Evolutionary conservation across 2,888 invertebrate genomes (phyloP).

Genomic region (Hyposoter dolosus): DNA sequence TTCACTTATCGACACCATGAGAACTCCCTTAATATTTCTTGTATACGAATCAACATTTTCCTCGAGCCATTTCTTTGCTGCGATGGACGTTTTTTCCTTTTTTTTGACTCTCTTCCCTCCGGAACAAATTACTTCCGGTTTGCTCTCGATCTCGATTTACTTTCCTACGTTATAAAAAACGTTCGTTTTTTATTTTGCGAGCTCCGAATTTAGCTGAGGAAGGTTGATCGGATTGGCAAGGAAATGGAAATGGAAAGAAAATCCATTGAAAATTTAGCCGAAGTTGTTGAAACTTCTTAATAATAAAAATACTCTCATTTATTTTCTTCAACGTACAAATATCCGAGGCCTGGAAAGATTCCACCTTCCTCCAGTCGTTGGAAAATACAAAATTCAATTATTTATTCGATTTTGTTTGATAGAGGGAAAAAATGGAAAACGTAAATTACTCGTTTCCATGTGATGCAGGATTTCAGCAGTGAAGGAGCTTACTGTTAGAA

Average conservation of each 20-base stretch:
- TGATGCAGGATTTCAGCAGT: constrained; percentile 62
- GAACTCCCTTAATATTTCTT: neutral
- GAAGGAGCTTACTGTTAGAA: constrained; percentile 66
- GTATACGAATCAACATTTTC: constrained; percentile 15
- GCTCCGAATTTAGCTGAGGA: neutral
- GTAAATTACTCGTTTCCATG: constrained; percentile 45
- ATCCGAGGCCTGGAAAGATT: neutral
- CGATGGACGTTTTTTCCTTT: constrained; percentile 14
- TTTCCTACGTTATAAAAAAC: neutral
- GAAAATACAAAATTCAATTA: constrained; percentile 26
- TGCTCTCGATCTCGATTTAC: neutral
- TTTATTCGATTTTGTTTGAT: constrained; percentile 39
- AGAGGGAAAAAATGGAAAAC: constrained; percentile 23
- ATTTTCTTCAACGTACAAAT: neutral
- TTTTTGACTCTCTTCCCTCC: neutral
- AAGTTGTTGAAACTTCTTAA: neutral
- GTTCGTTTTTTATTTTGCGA: neutral
- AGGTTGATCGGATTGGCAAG: neutral
- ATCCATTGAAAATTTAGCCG: neutral
- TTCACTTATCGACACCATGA: neutral
- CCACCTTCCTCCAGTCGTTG: neutral
- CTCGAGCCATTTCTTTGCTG: neutral
- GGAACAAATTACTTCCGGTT: neutral
- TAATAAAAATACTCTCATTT: neutral
- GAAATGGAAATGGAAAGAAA: neutral